These are phyloP conservation scores for Lagopus muta DNA, from an alignment of 2,113 vertebrate species.

Conservation along the genomic window DNA sequence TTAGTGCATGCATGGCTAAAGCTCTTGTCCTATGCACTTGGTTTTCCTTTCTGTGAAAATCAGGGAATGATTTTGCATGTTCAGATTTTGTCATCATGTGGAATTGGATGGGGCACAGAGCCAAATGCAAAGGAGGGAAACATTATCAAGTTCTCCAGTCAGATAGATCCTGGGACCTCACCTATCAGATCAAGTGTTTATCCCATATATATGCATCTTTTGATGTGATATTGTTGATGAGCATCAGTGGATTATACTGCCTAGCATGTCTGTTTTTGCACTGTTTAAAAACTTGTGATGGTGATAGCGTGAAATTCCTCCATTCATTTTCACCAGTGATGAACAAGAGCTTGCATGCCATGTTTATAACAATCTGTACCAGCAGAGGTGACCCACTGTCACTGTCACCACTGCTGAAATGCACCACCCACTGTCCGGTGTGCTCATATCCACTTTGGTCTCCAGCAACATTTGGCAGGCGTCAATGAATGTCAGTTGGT, in stretches of 20 bases:
- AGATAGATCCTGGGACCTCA: not conserved
- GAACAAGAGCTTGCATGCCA: not conserved
- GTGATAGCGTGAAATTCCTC: not conserved
- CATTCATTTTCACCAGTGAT: not conserved
- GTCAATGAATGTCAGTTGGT: not conserved
- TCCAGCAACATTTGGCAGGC: not conserved
- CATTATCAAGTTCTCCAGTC: not conserved
- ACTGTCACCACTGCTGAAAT: too few relatives aligned
- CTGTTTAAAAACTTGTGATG: not conserved
- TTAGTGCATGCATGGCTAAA: not conserved
- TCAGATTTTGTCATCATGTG: not conserved
- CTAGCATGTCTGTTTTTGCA: not conserved
- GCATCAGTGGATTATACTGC: not conserved
- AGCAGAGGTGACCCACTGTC: not conserved
- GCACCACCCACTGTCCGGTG: too few relatives aligned
- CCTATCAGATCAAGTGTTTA: not conserved
- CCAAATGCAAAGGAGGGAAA: not conserved
- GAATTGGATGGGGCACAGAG: not conserved
- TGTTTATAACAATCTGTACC: not conserved
- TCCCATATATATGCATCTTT: not conserved
- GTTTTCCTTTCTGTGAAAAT: not conserved
- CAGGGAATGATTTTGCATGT: not conserved
- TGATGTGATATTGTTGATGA: not conserved
- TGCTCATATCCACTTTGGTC: not conserved
- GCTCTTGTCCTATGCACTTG: not conserved